phyloP scores from a whole-genome alignment of 2,113 vertebrate species.

The Plecturocebus donacophilus region DNA sequence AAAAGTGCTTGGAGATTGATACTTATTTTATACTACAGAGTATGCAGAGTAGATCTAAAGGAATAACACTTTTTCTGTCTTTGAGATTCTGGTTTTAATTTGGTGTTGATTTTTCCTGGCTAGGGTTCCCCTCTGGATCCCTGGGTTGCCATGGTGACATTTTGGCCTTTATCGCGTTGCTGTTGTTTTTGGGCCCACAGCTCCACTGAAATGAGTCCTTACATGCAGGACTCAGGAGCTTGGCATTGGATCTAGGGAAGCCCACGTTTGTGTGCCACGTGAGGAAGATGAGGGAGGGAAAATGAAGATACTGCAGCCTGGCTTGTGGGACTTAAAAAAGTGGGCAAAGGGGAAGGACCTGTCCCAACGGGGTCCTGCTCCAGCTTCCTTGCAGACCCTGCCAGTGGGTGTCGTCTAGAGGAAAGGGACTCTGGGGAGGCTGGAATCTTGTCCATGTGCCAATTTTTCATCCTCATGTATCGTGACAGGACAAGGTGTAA shows the following conservation, averaged over 20 bases:
- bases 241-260: neutral
- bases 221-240: neutral
- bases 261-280: neutral
- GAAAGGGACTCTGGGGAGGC: rapidly evolving
- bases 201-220: constrained; percentile 49
- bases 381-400: neutral
- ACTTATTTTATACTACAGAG: neutral
- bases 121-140: neutral
- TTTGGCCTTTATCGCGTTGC: constrained; percentile 1
- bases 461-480: neutral
- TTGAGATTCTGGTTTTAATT: constrained; percentile 26
- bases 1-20: neutral
- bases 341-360: neutral
- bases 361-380: neutral
- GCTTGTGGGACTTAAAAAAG: neutral
- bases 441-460: neutral
- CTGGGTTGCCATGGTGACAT: constrained; percentile 57
- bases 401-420: neutral
- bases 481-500: neutral
- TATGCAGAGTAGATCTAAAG: neutral
- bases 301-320: neutral
- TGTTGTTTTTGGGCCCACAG: neutral
- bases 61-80: neutral
- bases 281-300: neutral
- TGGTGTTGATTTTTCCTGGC: constrained; percentile 35